Evolutionary conservation across 2,888 invertebrate species (phyloP), one percentile per base, ranked within the genome.

Genomic region (Timandra comae): DNA sequence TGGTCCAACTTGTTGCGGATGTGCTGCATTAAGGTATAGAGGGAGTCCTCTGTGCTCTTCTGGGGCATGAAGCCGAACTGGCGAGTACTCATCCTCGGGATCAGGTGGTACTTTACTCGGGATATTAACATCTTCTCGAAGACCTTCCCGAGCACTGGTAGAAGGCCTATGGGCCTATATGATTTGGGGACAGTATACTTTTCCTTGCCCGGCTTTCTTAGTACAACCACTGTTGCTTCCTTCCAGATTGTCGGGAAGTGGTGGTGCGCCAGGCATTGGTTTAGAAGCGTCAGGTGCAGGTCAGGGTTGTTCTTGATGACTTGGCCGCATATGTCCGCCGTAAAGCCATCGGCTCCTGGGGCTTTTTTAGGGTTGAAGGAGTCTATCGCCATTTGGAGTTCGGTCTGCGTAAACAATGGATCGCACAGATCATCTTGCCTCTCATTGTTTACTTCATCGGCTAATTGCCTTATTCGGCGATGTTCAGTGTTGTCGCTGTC

Each of bases 261-360:
- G 3, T 10, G 9, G 2, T 39, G 22, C 2, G 7, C 7, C 3
- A 51, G 24, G 27, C 49, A 49, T 11, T 38, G 43, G 22, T 52
- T 54, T 0, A 30, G 9, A 2, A 52, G 1, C 0, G 35, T 29
- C 1, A 50, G 29, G 26, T 50, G 45, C 1, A 36, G 2, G 1
- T 38, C 37, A 2, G 7, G 34, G 4, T 38, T 25, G 3, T 19
- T 12, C 2, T 25, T 5, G 1, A 47, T 41, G 3, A 43, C 43
- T 3, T 12, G 22, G 1, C 2, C 6, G 30, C 52, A 51, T n/a
- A 56, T 54, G 27, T 54, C 53, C 0, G 51, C 35, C 0, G 53
- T 56, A 1, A 52, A 21, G 0, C 49, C 46, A 11, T 53, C 56
- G 1, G 27, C 21, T 0, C 47, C 52, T 1, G 53, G 50, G 5